phyloP scores from a whole-genome alignment of 92 coral and sea anemone species.

The Blastomussa wellsi region DNA sequence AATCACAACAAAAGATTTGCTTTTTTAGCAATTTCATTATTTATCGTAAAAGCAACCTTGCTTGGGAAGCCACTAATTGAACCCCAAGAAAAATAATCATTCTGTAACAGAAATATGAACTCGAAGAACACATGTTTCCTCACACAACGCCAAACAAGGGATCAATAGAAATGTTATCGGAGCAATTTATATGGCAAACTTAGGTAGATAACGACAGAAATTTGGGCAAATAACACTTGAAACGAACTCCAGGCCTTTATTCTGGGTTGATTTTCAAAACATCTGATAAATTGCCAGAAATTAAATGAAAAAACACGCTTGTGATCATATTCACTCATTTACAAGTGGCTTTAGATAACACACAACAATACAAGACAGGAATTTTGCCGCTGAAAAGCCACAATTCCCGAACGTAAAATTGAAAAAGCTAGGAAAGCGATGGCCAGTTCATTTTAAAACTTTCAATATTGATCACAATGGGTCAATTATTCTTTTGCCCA shows the following conservation, averaged over 20 bases:
- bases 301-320: background rate
- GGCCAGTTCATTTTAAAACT: constrained; percentile 3
- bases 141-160: background rate
- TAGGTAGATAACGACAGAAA: constrained; percentile 19
- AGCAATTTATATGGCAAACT: background rate
- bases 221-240: constrained; percentile 12
- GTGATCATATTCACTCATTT: background rate
- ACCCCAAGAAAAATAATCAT: constrained; percentile 13
- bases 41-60: constrained; percentile 43
- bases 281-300: constrained; percentile 11
- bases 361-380: background rate
- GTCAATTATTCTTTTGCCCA: background rate
- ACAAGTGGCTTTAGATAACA: background rate
- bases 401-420: background rate
- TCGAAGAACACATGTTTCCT: constrained; percentile 8
- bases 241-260: background rate
- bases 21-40: constrained; percentile 26
- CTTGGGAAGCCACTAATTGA: constrained; percentile 13
- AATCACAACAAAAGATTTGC: constrained; percentile 32
- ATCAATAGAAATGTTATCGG: constrained; percentile 17
- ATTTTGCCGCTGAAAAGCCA: background rate
- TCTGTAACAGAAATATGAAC: constrained; percentile 13
- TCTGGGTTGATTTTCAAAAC: background rate
- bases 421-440: background rate
- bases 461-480: constrained; percentile 1